Percentiles rank a stretch among this genome's conserved stretches.
phyloP scores from a whole-genome alignment of 2,113 vertebrate species.

The Zosterops japonicus region DNA sequence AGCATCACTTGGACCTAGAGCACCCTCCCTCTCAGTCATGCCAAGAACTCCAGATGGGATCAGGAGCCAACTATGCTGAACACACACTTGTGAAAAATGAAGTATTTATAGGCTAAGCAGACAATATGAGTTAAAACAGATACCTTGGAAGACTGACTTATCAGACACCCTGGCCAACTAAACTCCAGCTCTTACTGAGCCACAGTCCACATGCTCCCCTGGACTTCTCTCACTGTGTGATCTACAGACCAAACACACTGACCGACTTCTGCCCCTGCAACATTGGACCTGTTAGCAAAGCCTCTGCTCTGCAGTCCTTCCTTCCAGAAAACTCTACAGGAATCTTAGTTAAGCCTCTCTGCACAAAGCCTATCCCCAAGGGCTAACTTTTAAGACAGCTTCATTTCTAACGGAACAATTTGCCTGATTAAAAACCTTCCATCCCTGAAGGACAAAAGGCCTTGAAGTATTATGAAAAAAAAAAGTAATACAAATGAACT shows the following conservation, averaged over 20 bases:
- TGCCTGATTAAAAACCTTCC: slow-evolving; percentile 38
- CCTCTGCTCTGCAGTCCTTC: not conserved
- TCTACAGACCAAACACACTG: not conserved
- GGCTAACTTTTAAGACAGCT: slow-evolving; percentile 19
- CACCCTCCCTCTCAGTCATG: not conserved
- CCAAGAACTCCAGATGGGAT: not conserved
- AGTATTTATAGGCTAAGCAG: not conserved
- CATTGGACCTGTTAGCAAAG: not conserved
- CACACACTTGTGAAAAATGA: not conserved
- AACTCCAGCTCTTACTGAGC: not conserved
- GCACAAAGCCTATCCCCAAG: slow-evolving; percentile 1
- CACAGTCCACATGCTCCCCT: accelerated
- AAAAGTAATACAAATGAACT: not conserved
- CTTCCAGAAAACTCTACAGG: not conserved
- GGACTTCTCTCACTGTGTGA: not conserved
- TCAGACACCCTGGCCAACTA: not conserved
- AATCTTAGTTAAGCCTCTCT: slow-evolving; percentile 3
- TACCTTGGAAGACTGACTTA: not conserved
- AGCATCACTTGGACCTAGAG: too few relatives aligned
- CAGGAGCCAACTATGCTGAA: not conserved
- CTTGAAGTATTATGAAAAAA: not conserved
- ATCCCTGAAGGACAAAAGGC: slow-evolving; percentile 43
- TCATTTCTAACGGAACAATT: slow-evolving; percentile 36
- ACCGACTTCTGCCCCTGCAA: not conserved
- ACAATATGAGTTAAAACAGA: not conserved